phyloP scores from a whole-genome alignment of 2,797 vertebrate species.

The Pangasius mekongensis region DNA sequence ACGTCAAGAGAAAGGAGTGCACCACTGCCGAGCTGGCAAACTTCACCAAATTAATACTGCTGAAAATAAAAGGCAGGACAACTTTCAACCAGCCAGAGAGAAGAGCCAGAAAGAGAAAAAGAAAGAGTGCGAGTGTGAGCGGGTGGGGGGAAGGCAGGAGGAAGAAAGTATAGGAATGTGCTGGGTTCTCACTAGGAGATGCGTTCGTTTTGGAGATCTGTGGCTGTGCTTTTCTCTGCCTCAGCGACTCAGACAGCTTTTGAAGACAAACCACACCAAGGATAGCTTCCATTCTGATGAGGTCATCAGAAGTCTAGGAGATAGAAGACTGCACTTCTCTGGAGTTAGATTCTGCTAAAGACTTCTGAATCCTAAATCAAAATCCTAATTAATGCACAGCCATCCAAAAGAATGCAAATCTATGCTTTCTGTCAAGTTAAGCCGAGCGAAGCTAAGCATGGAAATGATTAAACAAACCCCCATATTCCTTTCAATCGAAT shows the following conservation, averaged over 20 bases:
- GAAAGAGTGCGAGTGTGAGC: constrained; percentile 58
- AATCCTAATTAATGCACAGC: constrained; percentile 22
- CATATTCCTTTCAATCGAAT: not conserved
- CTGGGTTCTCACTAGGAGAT: constrained; percentile 56
- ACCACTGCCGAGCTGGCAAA: constrained; percentile 63
- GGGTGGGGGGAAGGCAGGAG: constrained; percentile 47
- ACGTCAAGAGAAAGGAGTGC: constrained; percentile 78
- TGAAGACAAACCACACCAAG: constrained; percentile 56
- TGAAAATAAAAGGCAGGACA: constrained; percentile 87
- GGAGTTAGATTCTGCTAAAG: constrained; percentile 51
- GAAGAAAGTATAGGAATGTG: constrained; percentile 55
- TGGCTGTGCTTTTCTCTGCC: constrained; percentile 63
- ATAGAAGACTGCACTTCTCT: constrained; percentile 51
- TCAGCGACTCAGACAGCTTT: constrained; percentile 64
- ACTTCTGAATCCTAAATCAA: constrained; percentile 41
- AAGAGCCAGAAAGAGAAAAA: constrained; percentile 61
- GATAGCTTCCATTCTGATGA: constrained; percentile 71
- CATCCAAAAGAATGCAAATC: not conserved
- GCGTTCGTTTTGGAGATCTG: constrained; percentile 59
- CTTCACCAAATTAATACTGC: constrained; percentile 84
- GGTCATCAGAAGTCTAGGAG: constrained; percentile 72
- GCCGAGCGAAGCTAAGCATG: not conserved
- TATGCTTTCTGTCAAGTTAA: not conserved
- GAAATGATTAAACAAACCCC: not conserved
- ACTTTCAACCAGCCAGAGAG: constrained; percentile 81